Evolutionary conservation across 2,888 invertebrate species (phyloP), one percentile per base, ranked within the genome.

Genomic region (Mystacides longicornis): DNA sequence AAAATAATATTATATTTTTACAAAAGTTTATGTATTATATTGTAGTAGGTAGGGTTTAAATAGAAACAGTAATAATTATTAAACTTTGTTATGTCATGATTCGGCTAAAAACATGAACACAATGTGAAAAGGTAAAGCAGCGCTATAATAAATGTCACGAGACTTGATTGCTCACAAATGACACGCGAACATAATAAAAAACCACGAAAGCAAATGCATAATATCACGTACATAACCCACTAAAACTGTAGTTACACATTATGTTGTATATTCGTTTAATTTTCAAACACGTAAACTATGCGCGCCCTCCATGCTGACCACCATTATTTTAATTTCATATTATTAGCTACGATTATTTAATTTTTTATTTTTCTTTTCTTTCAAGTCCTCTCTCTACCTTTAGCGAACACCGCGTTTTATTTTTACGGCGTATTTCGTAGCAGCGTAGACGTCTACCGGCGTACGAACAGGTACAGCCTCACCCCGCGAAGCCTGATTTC

Each of bases 191-290:
- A 37, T 14, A 37, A 37, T 22, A 51, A 49, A 43, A 54, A 51
- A 16, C 55, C 49, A 48, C 51, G 19, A 31, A 37, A 22, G 18
- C 21, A 46, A 43, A 16, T 52, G 59, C 54, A 51, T 56, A n/a
- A n/a, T n/a, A 37, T 37, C 16, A 54, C 51, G 56, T 47, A 53
- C 56, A 53, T 51, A 31, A 59, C 52, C 49, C 27, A 50, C 50
- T 50, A 55, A 51, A 57, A 52, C 33, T 47, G 54, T 37, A 37
- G 14, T 37, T 37, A 55, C 55, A 51, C 51, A 50, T 14, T 18
- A 23, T 20, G 52, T 19, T 43, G 49, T 11, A 5, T 27, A 27
- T 27, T 27, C 27, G 27, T 27, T 27, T 7, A 7, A 37, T 37
- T 37, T 37, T n/a, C 3, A 16, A 37, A 3, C 37, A 37, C 4